These are phyloP conservation scores for Globodera ellingtonae DNA, from an alignment of 1,140 invertebrate genomes.

Conservation along the genomic window DNA sequence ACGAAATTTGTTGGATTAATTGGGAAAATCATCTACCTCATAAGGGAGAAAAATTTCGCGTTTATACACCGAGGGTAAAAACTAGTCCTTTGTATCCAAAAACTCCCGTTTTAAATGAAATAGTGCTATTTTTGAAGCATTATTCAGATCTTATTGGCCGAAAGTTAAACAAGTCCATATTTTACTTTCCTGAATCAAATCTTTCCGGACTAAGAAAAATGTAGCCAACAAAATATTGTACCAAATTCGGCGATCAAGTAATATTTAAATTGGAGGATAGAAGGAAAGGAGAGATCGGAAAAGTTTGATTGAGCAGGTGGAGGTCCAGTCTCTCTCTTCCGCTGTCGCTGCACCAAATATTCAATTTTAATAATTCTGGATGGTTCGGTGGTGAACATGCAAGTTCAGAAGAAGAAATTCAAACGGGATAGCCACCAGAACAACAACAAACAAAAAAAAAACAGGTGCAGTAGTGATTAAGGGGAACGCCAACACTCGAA, in stretches of 20 bases:
- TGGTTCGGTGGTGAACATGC: background rate
- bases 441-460: conserved; percentile 3
- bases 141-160: too few relatives aligned
- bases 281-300: conserved; percentile 3
- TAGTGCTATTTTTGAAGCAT: too few relatives aligned
- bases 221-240: conserved; percentile 1
- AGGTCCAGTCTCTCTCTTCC: background rate
- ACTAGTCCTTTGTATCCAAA: too few relatives aligned
- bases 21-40: too few relatives aligned
- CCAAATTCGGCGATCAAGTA: background rate
- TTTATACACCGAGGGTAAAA: too few relatives aligned
- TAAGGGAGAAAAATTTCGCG: too few relatives aligned
- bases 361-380: background rate
- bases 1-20: too few relatives aligned
- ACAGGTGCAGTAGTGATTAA: background rate
- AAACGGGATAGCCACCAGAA: background rate
- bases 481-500: background rate
- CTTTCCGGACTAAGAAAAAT: background rate
- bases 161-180: background rate
- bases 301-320: conserved; percentile 4
- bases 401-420: background rate
- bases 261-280: background rate
- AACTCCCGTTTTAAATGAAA: too few relatives aligned
- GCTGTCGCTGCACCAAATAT: background rate
- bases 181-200: background rate